Evolutionary conservation across 2,113 vertebrate genomes (phyloP), one percentile per base, ranked within the genome.

Genomic region (Gobio gobio): DNA sequence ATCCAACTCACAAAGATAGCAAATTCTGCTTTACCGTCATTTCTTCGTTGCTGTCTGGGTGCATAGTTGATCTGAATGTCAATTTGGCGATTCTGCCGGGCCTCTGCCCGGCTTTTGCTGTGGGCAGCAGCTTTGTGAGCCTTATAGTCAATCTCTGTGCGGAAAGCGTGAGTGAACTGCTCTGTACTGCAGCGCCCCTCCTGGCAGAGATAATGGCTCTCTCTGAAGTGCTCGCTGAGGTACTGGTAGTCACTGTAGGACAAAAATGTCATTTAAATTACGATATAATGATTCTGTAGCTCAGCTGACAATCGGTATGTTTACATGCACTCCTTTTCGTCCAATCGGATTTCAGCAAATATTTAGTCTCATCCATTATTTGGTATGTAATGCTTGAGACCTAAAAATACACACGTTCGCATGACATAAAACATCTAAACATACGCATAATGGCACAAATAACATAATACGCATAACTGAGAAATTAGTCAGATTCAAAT

Each of bases 151-250:
- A 99, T 99, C 89, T 99, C 98, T 0, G 96, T 94, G 90, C 97
- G 97, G 93, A 99, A 99, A 47, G 98, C 98, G 0, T 99, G 98
- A 0, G 97, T 99, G 88, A 99, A 99, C 93, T 98, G 97, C 88
- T 99, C 98, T 0, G 94, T 91, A 92, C 94, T 96, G 89, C 98
- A 99, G 61, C 95, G 95, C 0, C 97, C 98, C 90, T 99, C 98
- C 90, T 99, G 97, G 0, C 98, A 99, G 45, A 99, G 94, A 86
- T 97, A 99, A 90, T 99, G 98, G 89, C 96, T 96, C 82, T 98
- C 96, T 0, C 96, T 94, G 94, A 99, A 99, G 93, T 99, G 98
- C 74, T 99, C 97, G 0, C 97, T 97, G 68, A 99, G 94, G 90
- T 97, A 98, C 0, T 91, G 93, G 10, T 99, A 99, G 88, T 99